phyloP scores from a whole-genome alignment of 2,797 vertebrate species.

The Helicolenus hilgendorfi region DNA sequence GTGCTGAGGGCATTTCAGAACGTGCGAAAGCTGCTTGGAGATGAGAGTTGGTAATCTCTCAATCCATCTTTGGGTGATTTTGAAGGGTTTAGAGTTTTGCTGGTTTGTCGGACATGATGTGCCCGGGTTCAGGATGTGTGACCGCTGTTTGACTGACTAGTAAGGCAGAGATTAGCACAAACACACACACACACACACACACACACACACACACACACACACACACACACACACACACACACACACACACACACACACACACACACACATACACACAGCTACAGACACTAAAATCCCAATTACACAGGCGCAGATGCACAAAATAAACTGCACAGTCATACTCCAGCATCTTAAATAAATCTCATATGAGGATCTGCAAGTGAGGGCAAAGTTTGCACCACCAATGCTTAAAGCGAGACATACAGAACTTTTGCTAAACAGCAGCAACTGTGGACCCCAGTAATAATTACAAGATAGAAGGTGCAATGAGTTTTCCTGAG shows the following conservation, averaged over 20 bases:
- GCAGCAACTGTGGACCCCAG: not conserved
- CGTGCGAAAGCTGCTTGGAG: conserved; percentile 45
- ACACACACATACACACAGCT: not conserved
- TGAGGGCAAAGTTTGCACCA: not conserved
- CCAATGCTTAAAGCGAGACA: not conserved
- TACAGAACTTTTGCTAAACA: not conserved
- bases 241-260: not conserved
- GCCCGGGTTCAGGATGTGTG: conserved; percentile 17
- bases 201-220: not conserved
- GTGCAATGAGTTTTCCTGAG: not conserved
- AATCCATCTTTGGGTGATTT: conserved; percentile 49
- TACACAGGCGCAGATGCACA: not conserved
- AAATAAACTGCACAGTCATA: not conserved
- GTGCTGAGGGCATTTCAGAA: conserved; percentile 41
- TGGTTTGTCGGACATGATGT: conserved; percentile 24
- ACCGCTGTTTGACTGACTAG: conserved; percentile 12
- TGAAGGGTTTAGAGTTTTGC: conserved; percentile 49
- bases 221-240: not conserved
- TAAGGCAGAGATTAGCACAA: conserved; percentile 22
- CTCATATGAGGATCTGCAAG: not conserved
- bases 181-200: not conserved
- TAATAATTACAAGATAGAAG: not conserved
- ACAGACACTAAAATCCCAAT: not conserved
- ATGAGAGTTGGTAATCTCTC: conserved; percentile 48
- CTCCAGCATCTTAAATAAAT: not conserved